Evolutionary conservation across 2,113 vertebrate genomes (phyloP), one percentile per base, ranked within the genome.

Genomic region (Okapia johnstoni): DNA sequence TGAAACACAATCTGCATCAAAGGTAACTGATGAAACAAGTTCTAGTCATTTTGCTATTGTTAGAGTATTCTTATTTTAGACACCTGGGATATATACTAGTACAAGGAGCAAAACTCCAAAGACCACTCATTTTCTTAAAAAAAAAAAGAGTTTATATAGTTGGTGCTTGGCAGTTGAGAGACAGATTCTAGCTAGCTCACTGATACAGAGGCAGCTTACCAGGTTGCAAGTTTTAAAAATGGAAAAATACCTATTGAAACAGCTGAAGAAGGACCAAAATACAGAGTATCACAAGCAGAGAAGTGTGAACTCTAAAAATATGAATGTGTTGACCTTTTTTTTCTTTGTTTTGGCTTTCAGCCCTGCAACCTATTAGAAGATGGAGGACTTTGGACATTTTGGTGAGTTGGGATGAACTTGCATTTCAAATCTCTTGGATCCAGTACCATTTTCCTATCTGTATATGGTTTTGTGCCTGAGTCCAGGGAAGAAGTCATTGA

Each of bases 201-300:
- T 90, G 83, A 89, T 85, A 40, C 86, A 92, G 97, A 90, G 94
- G 57, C 63, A 98, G 83, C 95, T 98, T 96, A 93, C 80, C 89
- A 46, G 63, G 97, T 93, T 97, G 61, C 90, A 86, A 89, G 89
- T 95, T 97, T 93, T 96, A 96, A 98, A 98, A 98, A 97, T 97
- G 90, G 92, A 97, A 97, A 98, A 97, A 93, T 97, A 21, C 48
- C 0, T 16, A 58, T 73, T 84, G 96, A 92, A 97, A 93, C 94
- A 81, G 33, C n/a, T 97, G 80, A 92, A 81, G 91, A 92, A 97
- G 88, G 52, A 93, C 76, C 90, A 96, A 95, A 95, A 25, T 66
- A 2, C 88, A 91, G 84, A 90, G 57, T 66, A 36, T 91, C 70
- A 36, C 15, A 58, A 92, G 79, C 36, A 80, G 55, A 91, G 54